A percentile compares a stretch with the other conserved stretches of the same genome.
Evolutionary conservation across 1,140 invertebrate genomes (phyloP).

Genomic region (Drosophila carrolli): DNA sequence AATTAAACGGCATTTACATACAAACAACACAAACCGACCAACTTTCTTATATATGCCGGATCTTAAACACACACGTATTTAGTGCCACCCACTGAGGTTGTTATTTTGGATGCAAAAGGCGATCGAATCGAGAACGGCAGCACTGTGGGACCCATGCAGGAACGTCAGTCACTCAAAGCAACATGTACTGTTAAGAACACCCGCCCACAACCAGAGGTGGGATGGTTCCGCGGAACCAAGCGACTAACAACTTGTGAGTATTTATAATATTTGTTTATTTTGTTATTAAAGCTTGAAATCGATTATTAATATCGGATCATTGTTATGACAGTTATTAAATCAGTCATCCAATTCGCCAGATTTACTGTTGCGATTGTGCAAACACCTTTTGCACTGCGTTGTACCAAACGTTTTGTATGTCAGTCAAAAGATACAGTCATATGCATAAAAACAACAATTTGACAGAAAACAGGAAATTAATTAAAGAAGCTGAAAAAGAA

Average conservation of each 20-base stretch:
- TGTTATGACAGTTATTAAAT: too few species aligned
- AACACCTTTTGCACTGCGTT: too few species aligned
- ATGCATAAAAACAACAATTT: too few species aligned
- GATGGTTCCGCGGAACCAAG: constrained; percentile 78
- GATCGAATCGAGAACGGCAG: constrained; percentile 78
- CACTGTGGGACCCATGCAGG: constrained; percentile 79
- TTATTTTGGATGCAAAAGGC: constrained; percentile 81
- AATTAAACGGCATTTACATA: constrained; percentile 35
- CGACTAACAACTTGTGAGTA: constrained; percentile 81
- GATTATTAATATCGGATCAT: too few species aligned
- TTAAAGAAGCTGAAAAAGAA: too few species aligned
- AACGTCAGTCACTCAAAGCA: constrained; percentile 72
- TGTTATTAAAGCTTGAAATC: too few species aligned
- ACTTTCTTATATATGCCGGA: constrained; percentile 11
- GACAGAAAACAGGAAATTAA: too few species aligned
- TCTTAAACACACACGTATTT: constrained; percentile 32
- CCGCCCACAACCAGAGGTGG: constrained; percentile 76
- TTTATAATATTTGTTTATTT: background rate
- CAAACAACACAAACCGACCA: constrained; percentile 41
- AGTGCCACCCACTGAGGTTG: constrained; percentile 83
- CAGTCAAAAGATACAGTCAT: too few species aligned
- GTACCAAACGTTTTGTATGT: too few species aligned
- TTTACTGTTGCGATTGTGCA: too few species aligned
- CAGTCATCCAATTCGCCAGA: too few species aligned
- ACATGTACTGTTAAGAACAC: constrained; percentile 78